Percentiles rank a stretch among this genome's conserved stretches.
Evolutionary conservation across 2,888 invertebrate genomes (phyloP).

Genomic region (Dasypogon diadema): DNA sequence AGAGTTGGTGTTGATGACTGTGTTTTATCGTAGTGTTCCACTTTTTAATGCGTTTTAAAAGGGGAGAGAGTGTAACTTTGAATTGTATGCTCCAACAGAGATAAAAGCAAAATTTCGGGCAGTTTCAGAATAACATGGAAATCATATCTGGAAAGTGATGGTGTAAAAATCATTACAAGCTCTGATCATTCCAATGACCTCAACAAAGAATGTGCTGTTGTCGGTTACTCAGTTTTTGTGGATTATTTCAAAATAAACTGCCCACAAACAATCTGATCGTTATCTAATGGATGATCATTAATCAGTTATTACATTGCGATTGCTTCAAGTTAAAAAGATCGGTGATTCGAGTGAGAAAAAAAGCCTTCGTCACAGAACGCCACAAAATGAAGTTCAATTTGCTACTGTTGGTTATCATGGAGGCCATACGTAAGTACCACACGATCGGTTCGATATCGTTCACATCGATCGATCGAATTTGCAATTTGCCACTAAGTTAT

Average conservation of each 20-base stretch:
- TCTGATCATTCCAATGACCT: neutral
- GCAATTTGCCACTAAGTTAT: neutral
- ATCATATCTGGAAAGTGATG: neutral
- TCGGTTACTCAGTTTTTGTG: neutral
- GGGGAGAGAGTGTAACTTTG: constrained; percentile 10
- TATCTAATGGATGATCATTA: neutral
- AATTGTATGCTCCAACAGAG: neutral
- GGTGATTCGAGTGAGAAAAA: neutral
- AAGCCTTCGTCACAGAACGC: neutral
- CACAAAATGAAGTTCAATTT: constrained; percentile 25
- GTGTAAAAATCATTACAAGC: neutral
- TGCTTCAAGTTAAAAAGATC: neutral
- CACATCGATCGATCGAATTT: constrained; percentile 10
- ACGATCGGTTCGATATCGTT: neutral
- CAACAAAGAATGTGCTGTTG: neutral
- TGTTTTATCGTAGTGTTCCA: neutral
- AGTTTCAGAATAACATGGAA: neutral
- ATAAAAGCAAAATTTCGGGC: neutral
- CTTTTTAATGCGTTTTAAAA: constrained; percentile 4
- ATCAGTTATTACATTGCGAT: too few species aligned
- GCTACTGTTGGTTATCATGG: constrained; percentile 21
- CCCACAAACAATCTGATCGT: neutral
- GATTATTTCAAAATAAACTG: neutral
- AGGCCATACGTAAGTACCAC: constrained; percentile 24
- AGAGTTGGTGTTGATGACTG: neutral